Evolutionary conservation across 2,888 invertebrate species (phyloP), one percentile per base, ranked within the genome.

Genomic region (Malthinus seriepunctatus): DNA sequence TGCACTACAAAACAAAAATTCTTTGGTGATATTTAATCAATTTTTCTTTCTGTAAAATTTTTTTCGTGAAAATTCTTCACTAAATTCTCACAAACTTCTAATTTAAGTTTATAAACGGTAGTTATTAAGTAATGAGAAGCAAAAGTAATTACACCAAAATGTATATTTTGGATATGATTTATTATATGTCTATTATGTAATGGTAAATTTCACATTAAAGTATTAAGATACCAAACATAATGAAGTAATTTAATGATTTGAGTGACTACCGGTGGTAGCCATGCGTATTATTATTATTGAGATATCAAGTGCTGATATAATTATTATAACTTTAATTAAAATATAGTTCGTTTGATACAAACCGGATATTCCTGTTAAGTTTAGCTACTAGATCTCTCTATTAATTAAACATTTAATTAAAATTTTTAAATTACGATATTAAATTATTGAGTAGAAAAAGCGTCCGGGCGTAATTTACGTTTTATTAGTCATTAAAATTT

Each of bases 221-320:
- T 73, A 71, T 65, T 67, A 67, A 69, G 51, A 45, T 66, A 68
- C 37, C 23, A 3, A 69, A 64, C 63, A 66, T 71, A 70, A 73
- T 71, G 66, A 70, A 71, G 70, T 67, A 71, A 72, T 72, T 72
- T 63, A 66, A 67, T 69, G 67, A 64, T 62, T 64, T 62, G 67
- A 68, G 49, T 51, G 45, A 54, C 52, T 55, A 51, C 54, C 32
- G 50, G 45, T 54, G 66, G 63, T 72, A 69, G 71, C 71, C 69
- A 72, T 72, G 66, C 64, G 62, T 62, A 58, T 64, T 59, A 51
- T 23, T 23, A 23, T 52, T 63, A 69, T 69, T 67, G 66, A 69
- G 69, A 68, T 67, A 68, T 69, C 67, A 68, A 67, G 59, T 67
- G 63, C 56, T 63, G 65, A 66, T 63, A 64, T 67, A 67, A 69